Evolutionary conservation across 2,888 invertebrate species (phyloP).

Genomic region (Bellardia pandia): DNA sequence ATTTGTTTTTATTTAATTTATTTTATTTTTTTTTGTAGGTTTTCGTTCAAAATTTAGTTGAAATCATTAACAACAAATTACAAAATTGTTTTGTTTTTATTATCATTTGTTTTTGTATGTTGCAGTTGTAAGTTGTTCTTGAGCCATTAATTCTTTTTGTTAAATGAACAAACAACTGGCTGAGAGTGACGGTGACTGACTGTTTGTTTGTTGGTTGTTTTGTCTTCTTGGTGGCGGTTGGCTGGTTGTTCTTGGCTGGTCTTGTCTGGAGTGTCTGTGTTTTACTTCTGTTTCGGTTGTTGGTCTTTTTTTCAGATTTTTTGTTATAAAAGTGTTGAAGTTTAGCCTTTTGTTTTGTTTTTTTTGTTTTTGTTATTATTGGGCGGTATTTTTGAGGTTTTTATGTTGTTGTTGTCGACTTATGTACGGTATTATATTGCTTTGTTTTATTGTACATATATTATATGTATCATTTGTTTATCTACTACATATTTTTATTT

Average conservation of each 20-base stretch:
- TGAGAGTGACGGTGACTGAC: slow-evolving; percentile 47
- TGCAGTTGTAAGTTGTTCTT: slow-evolving; percentile 33
- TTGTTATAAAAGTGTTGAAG: slow-evolving; percentile 31
- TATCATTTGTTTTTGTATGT: slow-evolving; percentile 4
- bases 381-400: slow-evolving; percentile 71
- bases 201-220: slow-evolving; percentile 53
- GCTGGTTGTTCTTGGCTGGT: slow-evolving; percentile 51
- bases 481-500: slow-evolving; percentile 12
- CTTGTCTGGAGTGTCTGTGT: slow-evolving; percentile 51
- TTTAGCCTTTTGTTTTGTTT: too few species aligned
- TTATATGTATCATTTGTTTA: slow-evolving; percentile 9
- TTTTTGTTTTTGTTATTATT: slow-evolving; percentile 55
- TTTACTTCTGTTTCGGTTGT: slow-evolving; percentile 39
- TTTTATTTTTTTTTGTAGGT: slow-evolving; percentile 34
- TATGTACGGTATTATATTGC: slow-evolving; percentile 1
- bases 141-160: slow-evolving; percentile 14
- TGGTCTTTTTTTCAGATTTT: slow-evolving; percentile 33
- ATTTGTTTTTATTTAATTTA: slow-evolving; percentile 34
- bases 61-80: slow-evolving; percentile 72
- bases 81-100: slow-evolving; percentile 57
- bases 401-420: slow-evolving; percentile 46
- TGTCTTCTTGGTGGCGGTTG: slow-evolving; percentile 55
- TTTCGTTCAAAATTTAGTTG: slow-evolving; percentile 38
- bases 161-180: slow-evolving; percentile 56
- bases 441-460: slow-evolving; percentile 21